These are phyloP conservation scores for Cephalotes varians DNA, from an alignment of 2,888 invertebrate species.

Conservation along the genomic window DNA sequence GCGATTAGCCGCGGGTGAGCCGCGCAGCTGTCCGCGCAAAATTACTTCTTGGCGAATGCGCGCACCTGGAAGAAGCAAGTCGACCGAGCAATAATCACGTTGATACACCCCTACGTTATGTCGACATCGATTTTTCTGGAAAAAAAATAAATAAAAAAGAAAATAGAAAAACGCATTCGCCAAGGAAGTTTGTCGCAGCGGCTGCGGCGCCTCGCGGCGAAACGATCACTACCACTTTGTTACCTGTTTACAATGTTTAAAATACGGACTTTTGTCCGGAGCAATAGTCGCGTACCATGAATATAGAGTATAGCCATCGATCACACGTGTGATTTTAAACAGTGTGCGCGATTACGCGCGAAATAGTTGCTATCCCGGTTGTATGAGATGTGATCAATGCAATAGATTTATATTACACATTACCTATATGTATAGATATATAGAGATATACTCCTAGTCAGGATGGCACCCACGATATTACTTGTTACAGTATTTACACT, in stretches of 20 bases:
- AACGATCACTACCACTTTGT: constrained; percentile 85
- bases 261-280: constrained; percentile 83
- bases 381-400: constrained; percentile 75
- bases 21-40: neutral
- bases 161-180: constrained; percentile 49
- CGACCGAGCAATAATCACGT: constrained; percentile 52
- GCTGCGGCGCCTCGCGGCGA: constrained; percentile 55
- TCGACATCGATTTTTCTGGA: neutral
- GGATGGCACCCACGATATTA: constrained; percentile 83
- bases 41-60: constrained; percentile 61
- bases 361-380: constrained; percentile 76
- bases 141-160: neutral
- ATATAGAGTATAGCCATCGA: constrained; percentile 72
- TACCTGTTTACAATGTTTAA: constrained; percentile 85
- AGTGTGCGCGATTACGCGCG: constrained; percentile 65
- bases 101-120: neutral
- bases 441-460: constrained; percentile 84
- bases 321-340: constrained; percentile 50
- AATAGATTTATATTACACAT: constrained; percentile 75
- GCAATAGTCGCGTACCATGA: constrained; percentile 81
- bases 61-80: neutral
- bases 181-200: constrained; percentile 50
- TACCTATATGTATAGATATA: constrained; percentile 77
- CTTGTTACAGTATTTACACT: constrained; percentile 85
- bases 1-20: constrained; percentile 53